These are phyloP conservation scores for Peromyscus eremicus DNA, from an alignment of 2,797 vertebrate species.

Conservation along the genomic window DNA sequence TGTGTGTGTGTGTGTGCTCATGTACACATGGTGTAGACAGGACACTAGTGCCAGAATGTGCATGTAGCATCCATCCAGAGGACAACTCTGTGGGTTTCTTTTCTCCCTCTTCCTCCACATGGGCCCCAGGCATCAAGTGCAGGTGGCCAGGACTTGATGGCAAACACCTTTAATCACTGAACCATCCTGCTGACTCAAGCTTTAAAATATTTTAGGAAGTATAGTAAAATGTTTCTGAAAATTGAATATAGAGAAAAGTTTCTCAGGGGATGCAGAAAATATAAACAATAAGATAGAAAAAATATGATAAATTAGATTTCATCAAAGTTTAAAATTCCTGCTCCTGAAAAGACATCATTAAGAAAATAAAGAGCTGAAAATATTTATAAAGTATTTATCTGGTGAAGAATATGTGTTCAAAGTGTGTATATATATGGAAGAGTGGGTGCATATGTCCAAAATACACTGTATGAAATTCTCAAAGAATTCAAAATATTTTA, in stretches of 20 bases:
- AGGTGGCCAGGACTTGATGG: background rate
- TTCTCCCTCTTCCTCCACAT: background rate
- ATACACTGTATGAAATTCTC: background rate
- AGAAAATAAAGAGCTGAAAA: background rate
- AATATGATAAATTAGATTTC: background rate
- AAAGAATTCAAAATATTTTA: background rate
- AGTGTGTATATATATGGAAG: background rate
- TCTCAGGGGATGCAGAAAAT: background rate
- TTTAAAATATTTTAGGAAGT: background rate
- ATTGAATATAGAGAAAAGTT: background rate
- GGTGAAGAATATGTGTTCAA: background rate
- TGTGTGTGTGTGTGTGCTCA: no score
- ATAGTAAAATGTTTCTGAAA: background rate
- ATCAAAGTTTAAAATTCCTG: background rate
- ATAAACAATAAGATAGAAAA: slow-evolving; percentile 27
- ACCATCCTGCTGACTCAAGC: background rate
- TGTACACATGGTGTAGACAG: background rate
- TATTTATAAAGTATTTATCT: slow-evolving; percentile 1
- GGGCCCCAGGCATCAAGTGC: background rate
- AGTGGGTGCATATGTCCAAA: background rate
- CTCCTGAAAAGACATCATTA: background rate
- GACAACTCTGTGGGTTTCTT: background rate
- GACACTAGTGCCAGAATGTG: background rate
- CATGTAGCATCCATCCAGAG: no score
- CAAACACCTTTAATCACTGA: background rate